A percentile compares a stretch with the other conserved stretches of the same genome.
Conservation (phyloP, 2,113 vertebrate species). For the Phrynosoma platyrhinos region DNA sequence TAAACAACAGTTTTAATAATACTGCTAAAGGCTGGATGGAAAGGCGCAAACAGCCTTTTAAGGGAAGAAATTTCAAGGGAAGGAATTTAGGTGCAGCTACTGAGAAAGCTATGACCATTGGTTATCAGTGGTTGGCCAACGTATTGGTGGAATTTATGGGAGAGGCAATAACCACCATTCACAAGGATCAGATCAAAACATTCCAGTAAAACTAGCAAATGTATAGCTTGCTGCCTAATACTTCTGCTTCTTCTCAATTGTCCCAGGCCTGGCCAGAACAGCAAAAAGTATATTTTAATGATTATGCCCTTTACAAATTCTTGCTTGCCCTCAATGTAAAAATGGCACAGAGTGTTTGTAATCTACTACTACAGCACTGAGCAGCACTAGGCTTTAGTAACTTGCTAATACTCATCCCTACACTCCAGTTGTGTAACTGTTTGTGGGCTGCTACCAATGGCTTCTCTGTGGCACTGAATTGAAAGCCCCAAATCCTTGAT, state of each 20-base stretch:
- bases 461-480: constrained; percentile 69
- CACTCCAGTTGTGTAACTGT: constrained; percentile 72
- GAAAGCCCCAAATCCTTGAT: constrained; percentile 37
- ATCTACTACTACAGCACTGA: constrained; percentile 81
- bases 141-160: not conserved
- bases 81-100: not conserved
- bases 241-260: constrained; percentile 73
- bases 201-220: constrained; percentile 55
- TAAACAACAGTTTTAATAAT: not conserved
- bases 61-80: not conserved
- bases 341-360: constrained; percentile 78
- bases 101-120: not conserved
- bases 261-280: constrained; percentile 75
- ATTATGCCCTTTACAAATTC: constrained; percentile 73
- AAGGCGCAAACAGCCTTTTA: not conserved
- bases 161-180: not conserved
- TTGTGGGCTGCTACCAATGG: constrained; percentile 72
- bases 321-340: constrained; percentile 76
- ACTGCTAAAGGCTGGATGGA: not conserved
- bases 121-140: not conserved
- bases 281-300: constrained; percentile 73
- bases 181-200: constrained; percentile 54
- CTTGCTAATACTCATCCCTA: constrained; percentile 77
- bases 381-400: constrained; percentile 82
- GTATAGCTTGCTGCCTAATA: constrained; percentile 64